phyloP scores from a whole-genome alignment of 2,888 invertebrate species.

The Cyclophora punctaria region DNA sequence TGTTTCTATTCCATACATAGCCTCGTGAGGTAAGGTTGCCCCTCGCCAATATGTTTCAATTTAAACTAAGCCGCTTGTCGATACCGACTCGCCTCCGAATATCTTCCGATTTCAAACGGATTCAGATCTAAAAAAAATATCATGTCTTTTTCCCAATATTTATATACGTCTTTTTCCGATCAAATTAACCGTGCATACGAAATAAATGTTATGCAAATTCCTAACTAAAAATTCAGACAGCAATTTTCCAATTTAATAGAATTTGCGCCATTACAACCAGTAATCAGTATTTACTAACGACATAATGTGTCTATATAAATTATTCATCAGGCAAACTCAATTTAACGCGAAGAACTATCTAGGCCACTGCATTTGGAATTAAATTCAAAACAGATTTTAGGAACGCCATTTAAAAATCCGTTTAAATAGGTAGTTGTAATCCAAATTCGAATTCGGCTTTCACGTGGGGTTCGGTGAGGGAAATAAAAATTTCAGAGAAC shows the following conservation, averaged over 20 bases:
- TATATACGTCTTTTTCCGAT: no score
- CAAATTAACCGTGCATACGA: no score
- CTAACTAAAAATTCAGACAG: no score
- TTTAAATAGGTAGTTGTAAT: conserved; percentile 19
- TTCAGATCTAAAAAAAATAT: conserved; percentile 42
- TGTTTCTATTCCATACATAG: conserved; percentile 31
- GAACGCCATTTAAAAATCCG: conserved; percentile 10
- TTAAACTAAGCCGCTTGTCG: conserved; percentile 71
- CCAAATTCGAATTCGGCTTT: conserved; percentile 33
- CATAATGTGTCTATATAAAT: no score
- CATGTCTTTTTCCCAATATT: no score
- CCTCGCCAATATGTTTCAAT: conserved; percentile 69
- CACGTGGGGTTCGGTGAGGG: conserved; percentile 36
- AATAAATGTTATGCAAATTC: no score
- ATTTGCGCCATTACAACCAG: conserved; percentile 4
- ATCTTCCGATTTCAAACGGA: conserved; percentile 52
- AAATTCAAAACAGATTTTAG: conserved; percentile 8
- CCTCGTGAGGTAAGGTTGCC: conserved; percentile 49
- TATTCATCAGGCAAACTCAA: no score
- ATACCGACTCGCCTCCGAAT: conserved; percentile 51
- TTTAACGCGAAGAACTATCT: conserved; percentile 2
- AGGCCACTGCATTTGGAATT: conserved; percentile 8
- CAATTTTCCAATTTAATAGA: no score
- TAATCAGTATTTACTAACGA: conserved; percentile 7
- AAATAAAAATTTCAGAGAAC: conserved; percentile 61